Percentiles rank a stretch among this genome's conserved stretches.
phyloP scores from a whole-genome alignment of 2,888 invertebrate species.

The Temnothorax rugatulus region DNA sequence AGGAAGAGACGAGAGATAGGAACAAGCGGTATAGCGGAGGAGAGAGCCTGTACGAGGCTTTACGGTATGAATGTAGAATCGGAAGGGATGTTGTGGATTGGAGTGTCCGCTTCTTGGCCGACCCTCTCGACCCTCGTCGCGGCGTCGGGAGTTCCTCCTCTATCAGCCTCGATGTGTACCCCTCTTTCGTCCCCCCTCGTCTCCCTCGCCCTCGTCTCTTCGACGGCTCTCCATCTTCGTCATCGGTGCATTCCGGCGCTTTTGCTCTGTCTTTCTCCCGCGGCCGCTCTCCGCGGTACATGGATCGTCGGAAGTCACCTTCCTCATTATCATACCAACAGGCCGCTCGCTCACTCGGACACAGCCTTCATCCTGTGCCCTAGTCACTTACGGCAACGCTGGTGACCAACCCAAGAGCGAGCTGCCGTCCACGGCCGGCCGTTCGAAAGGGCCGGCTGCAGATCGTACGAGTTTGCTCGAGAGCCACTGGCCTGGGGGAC shows the following conservation, averaged over 20 bases:
- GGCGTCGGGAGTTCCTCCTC: conserved; percentile 58
- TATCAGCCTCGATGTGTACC: conserved; percentile 65
- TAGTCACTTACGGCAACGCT: conserved; percentile 83
- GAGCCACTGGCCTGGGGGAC: conserved; percentile 85
- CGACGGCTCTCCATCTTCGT: conserved; percentile 62
- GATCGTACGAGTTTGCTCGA: conserved; percentile 75
- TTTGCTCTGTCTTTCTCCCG: conserved; percentile 68
- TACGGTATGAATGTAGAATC: conserved; percentile 70
- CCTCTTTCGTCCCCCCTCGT: conserved; percentile 61
- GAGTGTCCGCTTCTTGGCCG: conserved; percentile 85
- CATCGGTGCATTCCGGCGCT: conserved; percentile 64
- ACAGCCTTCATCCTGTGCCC: conserved; percentile 86
- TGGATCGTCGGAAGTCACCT: conserved; percentile 86
- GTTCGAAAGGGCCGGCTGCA: conserved; percentile 64
- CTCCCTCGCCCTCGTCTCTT: conserved; percentile 50
- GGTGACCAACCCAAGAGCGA: conserved; percentile 83
- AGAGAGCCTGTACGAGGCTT: conserved; percentile 71
- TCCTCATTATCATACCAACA: conserved; percentile 86
- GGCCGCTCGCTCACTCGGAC: conserved; percentile 83
- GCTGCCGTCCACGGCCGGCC: conserved; percentile 29
- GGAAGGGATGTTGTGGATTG: conserved; percentile 82
- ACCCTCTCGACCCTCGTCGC: conserved; percentile 62
- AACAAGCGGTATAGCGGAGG: conserved; percentile 50
- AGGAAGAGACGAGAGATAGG: conserved; percentile 73
- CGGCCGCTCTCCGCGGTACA: conserved; percentile 79